These are phyloP conservation scores for Thalassophryne amazonica DNA, from an alignment of 2,797 vertebrate species.

Conservation along the genomic window DNA sequence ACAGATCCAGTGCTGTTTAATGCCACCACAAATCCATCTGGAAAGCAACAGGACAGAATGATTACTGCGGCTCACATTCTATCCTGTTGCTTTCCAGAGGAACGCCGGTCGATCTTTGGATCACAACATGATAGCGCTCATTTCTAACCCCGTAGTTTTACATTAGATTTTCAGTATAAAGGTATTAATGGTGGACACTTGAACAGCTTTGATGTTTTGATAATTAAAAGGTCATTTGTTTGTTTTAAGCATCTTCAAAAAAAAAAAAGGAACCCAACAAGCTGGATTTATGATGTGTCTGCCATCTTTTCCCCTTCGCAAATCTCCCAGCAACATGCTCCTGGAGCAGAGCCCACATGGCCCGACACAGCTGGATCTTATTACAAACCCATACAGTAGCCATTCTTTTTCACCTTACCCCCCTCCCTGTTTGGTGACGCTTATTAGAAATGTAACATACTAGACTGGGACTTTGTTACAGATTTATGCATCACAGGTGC, in stretches of 20 bases:
- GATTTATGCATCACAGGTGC: conserved; percentile 90
- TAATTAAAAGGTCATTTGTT: conserved; percentile 68
- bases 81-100: conserved; percentile 27
- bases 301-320: conserved; percentile 67
- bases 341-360: conserved; percentile 61
- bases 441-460: conserved; percentile 91
- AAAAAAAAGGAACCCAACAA: conserved; percentile 53
- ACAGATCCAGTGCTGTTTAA: conserved; percentile 48
- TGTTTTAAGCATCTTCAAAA: conserved; percentile 31
- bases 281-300: conserved; percentile 73
- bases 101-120: conserved; percentile 3
- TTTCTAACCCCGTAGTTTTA: not conserved
- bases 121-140: conserved; percentile 1
- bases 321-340: conserved; percentile 61
- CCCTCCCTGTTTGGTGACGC: conserved; percentile 78
- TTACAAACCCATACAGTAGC: conserved; percentile 87
- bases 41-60: no score
- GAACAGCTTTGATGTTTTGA: conserved; percentile 37
- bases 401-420: conserved; percentile 91
- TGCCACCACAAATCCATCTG: conserved; percentile 44
- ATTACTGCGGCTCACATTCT: conserved; percentile 5
- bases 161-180: not conserved
- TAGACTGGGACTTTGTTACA: conserved; percentile 80
- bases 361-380: conserved; percentile 91
- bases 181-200: not conserved